phyloP scores from a whole-genome alignment of 2,797 vertebrate genomes.

The Mergus octosetaceus region DNA sequence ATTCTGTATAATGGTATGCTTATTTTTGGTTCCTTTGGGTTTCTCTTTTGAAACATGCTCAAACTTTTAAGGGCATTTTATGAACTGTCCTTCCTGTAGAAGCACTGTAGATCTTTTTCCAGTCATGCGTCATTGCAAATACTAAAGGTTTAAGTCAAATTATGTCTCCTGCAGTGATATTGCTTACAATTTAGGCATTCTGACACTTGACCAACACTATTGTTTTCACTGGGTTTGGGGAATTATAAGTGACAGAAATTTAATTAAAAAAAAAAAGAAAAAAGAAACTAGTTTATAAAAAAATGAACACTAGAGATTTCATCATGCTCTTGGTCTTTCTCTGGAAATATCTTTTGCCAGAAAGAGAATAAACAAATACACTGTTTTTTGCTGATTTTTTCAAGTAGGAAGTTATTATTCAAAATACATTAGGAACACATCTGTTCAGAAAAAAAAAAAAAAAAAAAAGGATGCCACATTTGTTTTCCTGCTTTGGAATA shows the following conservation, averaged over 20 bases:
- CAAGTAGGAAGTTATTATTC: not conserved
- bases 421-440: not conserved
- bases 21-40: conserved; percentile 1
- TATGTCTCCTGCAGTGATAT: not conserved
- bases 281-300: too few species aligned
- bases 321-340: not conserved
- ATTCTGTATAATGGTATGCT: not conserved
- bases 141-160: not conserved
- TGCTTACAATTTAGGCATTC: conserved; percentile 6
- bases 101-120: not conserved
- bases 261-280: not conserved
- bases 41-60: not conserved
- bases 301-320: not conserved
- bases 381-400: not conserved
- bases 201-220: not conserved
- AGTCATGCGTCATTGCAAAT: not conserved
- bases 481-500: not conserved
- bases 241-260: not conserved
- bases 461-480: not conserved
- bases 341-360: not conserved
- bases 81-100: conserved; percentile 16
- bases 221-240: not conserved
- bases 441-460: not conserved
- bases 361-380: not conserved
- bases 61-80: conserved; percentile 23